Percentiles rank a stretch among this genome's conserved stretches.
Evolutionary conservation across 2,888 invertebrate genomes (phyloP).

Genomic region (Clanis bilineata): DNA sequence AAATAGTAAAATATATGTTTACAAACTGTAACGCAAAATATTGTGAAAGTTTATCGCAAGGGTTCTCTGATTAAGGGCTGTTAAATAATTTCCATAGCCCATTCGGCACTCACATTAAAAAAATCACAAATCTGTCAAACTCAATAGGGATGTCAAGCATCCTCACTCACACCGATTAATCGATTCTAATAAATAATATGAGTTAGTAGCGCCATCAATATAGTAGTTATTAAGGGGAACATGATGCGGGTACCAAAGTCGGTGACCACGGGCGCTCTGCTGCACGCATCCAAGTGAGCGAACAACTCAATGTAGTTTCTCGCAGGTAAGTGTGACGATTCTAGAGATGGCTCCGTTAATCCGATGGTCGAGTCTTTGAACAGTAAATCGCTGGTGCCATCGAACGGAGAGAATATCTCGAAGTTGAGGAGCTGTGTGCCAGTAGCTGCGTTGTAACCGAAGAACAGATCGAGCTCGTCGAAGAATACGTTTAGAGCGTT

Average conservation of each 20-base stretch:
- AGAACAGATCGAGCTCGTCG: conserved; percentile 72
- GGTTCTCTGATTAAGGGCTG: neutral
- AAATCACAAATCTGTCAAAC: conserved; percentile 4
- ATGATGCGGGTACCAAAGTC: conserved; percentile 42
- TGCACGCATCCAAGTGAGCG: conserved; percentile 64
- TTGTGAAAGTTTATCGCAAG: neutral
- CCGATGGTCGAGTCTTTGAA: conserved; percentile 85
- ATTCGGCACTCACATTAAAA: neutral
- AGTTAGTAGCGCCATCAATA: conserved; percentile 46
- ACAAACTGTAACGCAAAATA: too few species aligned
- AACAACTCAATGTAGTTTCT: conserved; percentile 82
- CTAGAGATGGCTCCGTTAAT: conserved; percentile 65
- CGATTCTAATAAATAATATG: conserved; percentile 41
- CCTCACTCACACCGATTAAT: neutral
- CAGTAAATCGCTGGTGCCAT: conserved; percentile 75
- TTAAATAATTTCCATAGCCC: neutral
- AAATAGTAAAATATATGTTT: too few species aligned
- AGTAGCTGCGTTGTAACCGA: conserved; percentile 70
- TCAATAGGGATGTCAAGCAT: conserved; percentile 3
- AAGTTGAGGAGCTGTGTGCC: conserved; percentile 66
- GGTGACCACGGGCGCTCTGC: conserved; percentile 39
- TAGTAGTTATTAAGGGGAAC: conserved; percentile 50
- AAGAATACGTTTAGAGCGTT: conserved; percentile 64
- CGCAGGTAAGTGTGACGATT: conserved; percentile 60
- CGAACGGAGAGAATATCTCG: conserved; percentile 83